A percentile compares a stretch with the other conserved stretches of the same genome.
These are phyloP conservation scores for Tenrec ecaudatus DNA, from an alignment of 2,113 vertebrate species.

Conservation along the genomic window DNA sequence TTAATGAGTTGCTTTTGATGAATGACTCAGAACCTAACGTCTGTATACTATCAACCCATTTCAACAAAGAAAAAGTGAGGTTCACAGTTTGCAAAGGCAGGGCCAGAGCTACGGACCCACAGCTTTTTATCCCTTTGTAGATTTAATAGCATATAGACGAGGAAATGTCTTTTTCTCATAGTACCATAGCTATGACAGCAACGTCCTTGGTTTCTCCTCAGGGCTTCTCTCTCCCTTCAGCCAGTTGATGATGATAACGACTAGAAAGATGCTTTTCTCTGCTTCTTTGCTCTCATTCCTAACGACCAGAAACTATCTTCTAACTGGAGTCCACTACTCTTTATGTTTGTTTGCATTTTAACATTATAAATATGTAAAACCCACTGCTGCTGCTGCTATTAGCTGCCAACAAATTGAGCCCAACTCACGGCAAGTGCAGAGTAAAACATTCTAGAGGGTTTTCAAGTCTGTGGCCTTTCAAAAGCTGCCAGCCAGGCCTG, in stretches of 20 bases:
- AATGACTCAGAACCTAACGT: slow-evolving; percentile 12
- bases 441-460: neutral
- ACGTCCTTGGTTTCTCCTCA: neutral
- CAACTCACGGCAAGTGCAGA: neutral
- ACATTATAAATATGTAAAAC: neutral
- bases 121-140: neutral
- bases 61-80: neutral
- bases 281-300: neutral
- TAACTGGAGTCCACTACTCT: slow-evolving; percentile 41
- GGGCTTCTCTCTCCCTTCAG: neutral
- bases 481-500: neutral
- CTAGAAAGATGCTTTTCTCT: neutral
- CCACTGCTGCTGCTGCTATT: neutral
- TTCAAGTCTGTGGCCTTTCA: neutral
- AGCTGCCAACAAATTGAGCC: neutral
- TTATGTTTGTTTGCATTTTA: too few species aligned
- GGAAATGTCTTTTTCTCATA: neutral
- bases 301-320: neutral
- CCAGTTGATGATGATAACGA: neutral
- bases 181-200: neutral
- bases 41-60: neutral
- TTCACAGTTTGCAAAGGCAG: slow-evolving; percentile 4
- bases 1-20: slow-evolving; percentile 8
- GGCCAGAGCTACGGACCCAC: neutral
- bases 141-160: neutral